A percentile compares a stretch with the other conserved stretches of the same genome.
Evolutionary conservation across 2,113 vertebrate species (phyloP).

Genomic region (mouse (Mus musculus)): DNA sequence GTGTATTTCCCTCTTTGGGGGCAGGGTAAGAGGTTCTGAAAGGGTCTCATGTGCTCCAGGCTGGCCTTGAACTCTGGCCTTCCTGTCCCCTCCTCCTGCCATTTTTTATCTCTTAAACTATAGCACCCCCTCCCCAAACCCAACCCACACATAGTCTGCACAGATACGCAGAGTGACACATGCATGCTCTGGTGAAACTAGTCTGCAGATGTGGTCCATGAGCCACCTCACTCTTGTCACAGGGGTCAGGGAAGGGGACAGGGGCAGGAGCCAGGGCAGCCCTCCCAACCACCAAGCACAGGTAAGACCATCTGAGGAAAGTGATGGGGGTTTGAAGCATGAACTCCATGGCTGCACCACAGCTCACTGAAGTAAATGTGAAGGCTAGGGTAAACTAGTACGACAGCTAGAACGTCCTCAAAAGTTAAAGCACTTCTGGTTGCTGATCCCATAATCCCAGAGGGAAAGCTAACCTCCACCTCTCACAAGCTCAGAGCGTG

Average conservation of each 20-base stretch:
- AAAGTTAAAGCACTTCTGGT: not conserved
- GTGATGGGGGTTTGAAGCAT: not conserved
- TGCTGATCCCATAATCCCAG: not conserved
- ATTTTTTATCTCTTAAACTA: not conserved
- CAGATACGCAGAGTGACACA: fast-evolving
- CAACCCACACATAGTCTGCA: not conserved
- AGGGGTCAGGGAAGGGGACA: not conserved
- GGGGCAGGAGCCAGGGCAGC: not conserved
- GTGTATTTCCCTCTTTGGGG: not conserved
- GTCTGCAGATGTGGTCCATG: not conserved
- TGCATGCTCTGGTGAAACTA: no score
- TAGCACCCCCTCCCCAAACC: not conserved
- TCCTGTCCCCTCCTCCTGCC: no score
- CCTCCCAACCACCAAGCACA: fast-evolving
- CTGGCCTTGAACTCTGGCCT: not conserved
- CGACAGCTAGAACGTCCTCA: not conserved
- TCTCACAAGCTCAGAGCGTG: fast-evolving
- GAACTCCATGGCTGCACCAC: not conserved
- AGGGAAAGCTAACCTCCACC: not conserved
- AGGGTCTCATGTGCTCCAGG: not conserved
- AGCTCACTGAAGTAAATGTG: not conserved
- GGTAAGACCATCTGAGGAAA: not conserved
- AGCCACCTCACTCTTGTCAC: fast-evolving
- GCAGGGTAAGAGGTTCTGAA: not conserved
- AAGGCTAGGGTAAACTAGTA: not conserved